Percentiles rank a stretch among this genome's conserved stretches.
phyloP scores from a whole-genome alignment of 2,797 vertebrate species.

The Anguilla marmorata region DNA sequence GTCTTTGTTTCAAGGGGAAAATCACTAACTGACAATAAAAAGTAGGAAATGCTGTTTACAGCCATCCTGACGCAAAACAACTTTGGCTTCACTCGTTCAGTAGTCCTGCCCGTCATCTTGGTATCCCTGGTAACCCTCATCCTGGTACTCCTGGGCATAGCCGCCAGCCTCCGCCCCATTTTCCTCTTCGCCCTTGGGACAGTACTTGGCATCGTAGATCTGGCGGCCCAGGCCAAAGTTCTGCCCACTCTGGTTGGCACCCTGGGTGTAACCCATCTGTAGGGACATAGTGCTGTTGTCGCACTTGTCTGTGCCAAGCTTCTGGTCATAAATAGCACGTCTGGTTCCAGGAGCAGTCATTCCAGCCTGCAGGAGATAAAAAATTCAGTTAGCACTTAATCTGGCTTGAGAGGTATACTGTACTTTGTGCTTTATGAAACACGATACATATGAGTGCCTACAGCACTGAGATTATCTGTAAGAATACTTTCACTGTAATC shows the following conservation, averaged over 20 bases:
- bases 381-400: neutral
- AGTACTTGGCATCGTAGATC: conserved; percentile 93
- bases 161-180: conserved; percentile 58
- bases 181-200: conserved; percentile 69
- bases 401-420: neutral
- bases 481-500: neutral
- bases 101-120: conserved; percentile 74
- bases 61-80: conserved; percentile 21
- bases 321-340: conserved; percentile 89
- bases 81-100: conserved; percentile 41
- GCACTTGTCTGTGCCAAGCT: conserved; percentile 86
- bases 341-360: conserved; percentile 93
- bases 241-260: conserved; percentile 89
- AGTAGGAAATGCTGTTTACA: neutral
- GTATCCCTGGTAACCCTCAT: conserved; percentile 74
- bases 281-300: conserved; percentile 93
- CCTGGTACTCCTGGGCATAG: conserved; percentile 66
- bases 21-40: neutral
- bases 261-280: conserved; percentile 91
- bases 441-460: neutral
- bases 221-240: conserved; percentile 89
- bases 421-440: neutral
- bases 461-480: conserved; percentile 7
- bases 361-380: conserved; percentile 74
- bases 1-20: neutral